phyloP scores from a whole-genome alignment of 2,797 vertebrate genomes.

The Falco peregrinus region DNA sequence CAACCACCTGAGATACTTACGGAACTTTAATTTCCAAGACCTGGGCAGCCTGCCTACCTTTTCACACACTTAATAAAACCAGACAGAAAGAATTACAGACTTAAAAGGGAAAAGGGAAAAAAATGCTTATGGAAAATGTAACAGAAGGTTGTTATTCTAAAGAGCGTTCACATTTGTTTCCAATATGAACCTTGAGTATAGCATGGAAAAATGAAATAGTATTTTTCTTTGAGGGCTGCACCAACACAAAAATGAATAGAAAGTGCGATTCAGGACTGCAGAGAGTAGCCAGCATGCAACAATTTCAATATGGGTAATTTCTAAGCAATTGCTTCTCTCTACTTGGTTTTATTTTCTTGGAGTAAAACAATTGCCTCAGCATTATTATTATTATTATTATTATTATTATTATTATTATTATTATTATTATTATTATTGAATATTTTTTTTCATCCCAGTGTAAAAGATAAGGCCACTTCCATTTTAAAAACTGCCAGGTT shows the following conservation, averaged over 20 bases:
- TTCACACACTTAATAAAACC: constrained; percentile 73
- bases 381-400: not conserved
- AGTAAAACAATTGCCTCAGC: constrained; percentile 57
- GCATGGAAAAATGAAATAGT: constrained; percentile 70
- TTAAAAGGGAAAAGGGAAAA: constrained; percentile 50
- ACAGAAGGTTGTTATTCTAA: constrained; percentile 73
- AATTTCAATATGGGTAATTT: constrained; percentile 61
- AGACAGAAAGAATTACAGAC: constrained; percentile 66
- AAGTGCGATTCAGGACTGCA: constrained; percentile 61
- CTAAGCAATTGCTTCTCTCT: constrained; percentile 57
- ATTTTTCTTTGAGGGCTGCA: constrained; percentile 57
- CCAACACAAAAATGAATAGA: constrained; percentile 31
- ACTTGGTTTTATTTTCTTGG: constrained; percentile 59
- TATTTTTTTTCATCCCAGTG: not conserved
- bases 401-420: too few species aligned
- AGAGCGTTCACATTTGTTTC: constrained; percentile 79
- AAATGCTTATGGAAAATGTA: constrained; percentile 76
- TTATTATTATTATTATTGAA: not conserved
- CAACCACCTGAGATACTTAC: constrained; percentile 48
- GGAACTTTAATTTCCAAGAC: constrained; percentile 63
- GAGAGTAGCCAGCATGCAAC: constrained; percentile 34
- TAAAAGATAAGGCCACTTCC: constrained; percentile 32
- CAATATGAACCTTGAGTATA: constrained; percentile 70
- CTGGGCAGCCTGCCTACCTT: constrained; percentile 62
- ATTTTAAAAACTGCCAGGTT: constrained; percentile 37